Evolutionary conservation across 2,888 invertebrate genomes (phyloP).

Genomic region (Cyclophora albipunctata): DNA sequence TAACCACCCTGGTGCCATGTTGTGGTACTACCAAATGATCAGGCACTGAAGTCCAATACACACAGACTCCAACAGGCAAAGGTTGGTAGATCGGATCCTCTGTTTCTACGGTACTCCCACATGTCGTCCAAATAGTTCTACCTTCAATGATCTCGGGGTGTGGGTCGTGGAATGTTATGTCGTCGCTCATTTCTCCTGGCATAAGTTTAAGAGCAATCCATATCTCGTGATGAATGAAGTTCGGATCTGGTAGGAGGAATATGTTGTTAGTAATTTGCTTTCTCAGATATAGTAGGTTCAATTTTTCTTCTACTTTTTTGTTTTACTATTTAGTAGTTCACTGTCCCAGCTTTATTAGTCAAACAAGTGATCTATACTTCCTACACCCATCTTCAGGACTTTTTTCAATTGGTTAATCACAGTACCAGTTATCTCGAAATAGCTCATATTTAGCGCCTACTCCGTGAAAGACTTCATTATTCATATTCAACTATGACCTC

Average conservation of each 20-base stretch:
- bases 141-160: constrained; percentile 53
- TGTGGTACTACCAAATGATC: constrained; percentile 64
- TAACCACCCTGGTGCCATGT: constrained; percentile 60
- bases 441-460: background rate
- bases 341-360: too few relatives aligned
- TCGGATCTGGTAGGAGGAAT: constrained; percentile 41
- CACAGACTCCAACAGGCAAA: constrained; percentile 51
- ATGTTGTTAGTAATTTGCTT: too few relatives aligned
- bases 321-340: too few relatives aligned
- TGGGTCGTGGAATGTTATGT: constrained; percentile 53
- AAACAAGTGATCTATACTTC: too few relatives aligned
- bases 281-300: too few relatives aligned
- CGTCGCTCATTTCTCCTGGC: constrained; percentile 55
- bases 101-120: constrained; percentile 54
- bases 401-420: too few relatives aligned
- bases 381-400: too few relatives aligned
- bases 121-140: constrained; percentile 51
- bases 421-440: constrained; percentile 11
- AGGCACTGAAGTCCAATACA: constrained; percentile 66
- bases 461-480: background rate
- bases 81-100: constrained; percentile 59
- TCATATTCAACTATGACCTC: constrained; percentile 4
- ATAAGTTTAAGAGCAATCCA: constrained; percentile 63
- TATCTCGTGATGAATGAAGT: constrained; percentile 58
- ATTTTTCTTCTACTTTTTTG: too few relatives aligned